Conservation (phyloP, 2,888 invertebrate genomes). For the Orthosia cruda region DNA sequence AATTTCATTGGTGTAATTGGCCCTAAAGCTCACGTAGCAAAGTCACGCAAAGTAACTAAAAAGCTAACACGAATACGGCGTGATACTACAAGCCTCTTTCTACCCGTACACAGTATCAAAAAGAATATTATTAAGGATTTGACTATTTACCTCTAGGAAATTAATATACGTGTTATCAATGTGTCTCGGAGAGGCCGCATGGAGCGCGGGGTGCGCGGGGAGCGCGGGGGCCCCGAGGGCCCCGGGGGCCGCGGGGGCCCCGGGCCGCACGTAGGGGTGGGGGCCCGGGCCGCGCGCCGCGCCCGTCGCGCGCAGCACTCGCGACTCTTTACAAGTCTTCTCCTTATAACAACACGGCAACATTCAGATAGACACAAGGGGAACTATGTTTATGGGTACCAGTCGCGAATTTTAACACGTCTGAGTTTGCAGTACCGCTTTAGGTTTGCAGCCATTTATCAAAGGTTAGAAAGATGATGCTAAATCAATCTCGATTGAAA, state of each 20-base stretch:
- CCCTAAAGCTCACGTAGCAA: too few relatives aligned
- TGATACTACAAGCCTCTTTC: neutral
- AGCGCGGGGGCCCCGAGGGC: conserved; percentile 7
- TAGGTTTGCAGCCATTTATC: conserved; percentile 52
- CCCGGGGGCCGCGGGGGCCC: conserved; percentile 18
- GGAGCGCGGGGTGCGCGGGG: conserved; percentile 46
- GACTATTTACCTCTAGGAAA: conserved; percentile 59
- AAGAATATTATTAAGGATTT: conserved; percentile 31
- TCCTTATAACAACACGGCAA: conserved; percentile 54
- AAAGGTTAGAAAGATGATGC: neutral
- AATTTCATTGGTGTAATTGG: too few relatives aligned
- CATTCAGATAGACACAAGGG: conserved; percentile 29
- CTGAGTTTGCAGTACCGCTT: conserved; percentile 4
- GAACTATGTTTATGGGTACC: neutral
- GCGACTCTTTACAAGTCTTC: conserved; percentile 46
- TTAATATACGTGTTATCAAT: conserved; percentile 63
- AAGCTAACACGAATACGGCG: too few relatives aligned
- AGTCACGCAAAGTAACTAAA: too few relatives aligned
- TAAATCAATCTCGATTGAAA: neutral
- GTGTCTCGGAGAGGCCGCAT: conserved; percentile 57
- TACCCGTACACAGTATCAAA: neutral
- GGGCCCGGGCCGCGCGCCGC: conserved; percentile 25
- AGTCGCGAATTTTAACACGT: neutral
- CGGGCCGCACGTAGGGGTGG: conserved; percentile 42
- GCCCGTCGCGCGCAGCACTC: conserved; percentile 24